Evolutionary conservation across 2,113 vertebrate species (phyloP).

Genomic region (Gopherus evgoodei): DNA sequence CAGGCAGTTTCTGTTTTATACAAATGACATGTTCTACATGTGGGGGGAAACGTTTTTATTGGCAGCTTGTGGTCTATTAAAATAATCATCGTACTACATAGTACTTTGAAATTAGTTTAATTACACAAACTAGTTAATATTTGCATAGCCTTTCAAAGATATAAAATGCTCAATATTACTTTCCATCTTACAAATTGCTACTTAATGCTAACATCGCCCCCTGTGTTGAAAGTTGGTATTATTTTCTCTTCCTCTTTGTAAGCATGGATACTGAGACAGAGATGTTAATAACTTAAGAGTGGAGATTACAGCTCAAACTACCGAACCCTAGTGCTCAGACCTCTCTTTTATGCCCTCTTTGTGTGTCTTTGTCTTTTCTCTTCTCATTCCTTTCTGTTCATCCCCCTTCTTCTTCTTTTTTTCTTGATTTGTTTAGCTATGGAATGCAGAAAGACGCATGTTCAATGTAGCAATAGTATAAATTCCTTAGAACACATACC

Average conservation of each 20-base stretch:
- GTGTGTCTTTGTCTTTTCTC: not conserved
- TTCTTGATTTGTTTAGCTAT: not conserved
- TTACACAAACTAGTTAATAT: not conserved
- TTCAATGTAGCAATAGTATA: not conserved
- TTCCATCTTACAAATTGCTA: not conserved
- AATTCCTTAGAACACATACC: not conserved
- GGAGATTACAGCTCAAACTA: not conserved
- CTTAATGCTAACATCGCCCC: not conserved
- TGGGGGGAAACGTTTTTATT: slow-evolving; percentile 57
- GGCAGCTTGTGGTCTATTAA: slow-evolving; percentile 36
- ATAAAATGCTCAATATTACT: not conserved
- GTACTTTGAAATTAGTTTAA: not conserved
- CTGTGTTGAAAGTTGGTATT: not conserved
- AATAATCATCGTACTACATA: slow-evolving; percentile 3
- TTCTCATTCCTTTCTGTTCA: not conserved
- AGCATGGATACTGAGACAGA: not conserved
- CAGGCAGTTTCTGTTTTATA: slow-evolving; percentile 70
- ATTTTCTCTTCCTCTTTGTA: not conserved
- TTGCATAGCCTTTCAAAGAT: not conserved
- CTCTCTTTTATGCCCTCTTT: not conserved
- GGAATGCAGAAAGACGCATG: not conserved
- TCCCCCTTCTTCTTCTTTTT: not conserved
- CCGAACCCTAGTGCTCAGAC: not conserved
- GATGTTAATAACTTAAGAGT: not conserved
- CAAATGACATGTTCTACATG: slow-evolving; percentile 65